Evolutionary conservation across 2,888 invertebrate species (phyloP).

Genomic region (Parnassius orleans): DNA sequence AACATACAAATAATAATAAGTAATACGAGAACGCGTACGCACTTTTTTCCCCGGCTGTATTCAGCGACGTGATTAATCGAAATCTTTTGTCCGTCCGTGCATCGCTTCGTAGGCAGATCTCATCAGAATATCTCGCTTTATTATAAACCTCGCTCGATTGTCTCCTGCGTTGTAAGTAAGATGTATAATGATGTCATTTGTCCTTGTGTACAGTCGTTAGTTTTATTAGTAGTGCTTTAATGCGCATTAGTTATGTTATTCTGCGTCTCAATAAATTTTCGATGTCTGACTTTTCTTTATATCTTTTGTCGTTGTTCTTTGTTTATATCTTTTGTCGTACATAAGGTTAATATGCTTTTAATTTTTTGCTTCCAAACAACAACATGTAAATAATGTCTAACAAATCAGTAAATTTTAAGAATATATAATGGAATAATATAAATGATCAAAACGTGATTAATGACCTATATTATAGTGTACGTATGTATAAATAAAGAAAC

Average conservation of each 20-base stretch:
- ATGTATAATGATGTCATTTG: conserved; percentile 16
- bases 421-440: too few relatives aligned
- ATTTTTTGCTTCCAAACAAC: neutral
- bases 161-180: conserved; percentile 18
- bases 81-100: conserved; percentile 28
- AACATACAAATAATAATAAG: neutral
- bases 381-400: too few relatives aligned
- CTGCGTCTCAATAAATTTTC: neutral
- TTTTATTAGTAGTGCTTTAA: conserved; percentile 13
- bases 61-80: conserved; percentile 27
- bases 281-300: too few relatives aligned
- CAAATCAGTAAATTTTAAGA: too few relatives aligned
- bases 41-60: conserved; percentile 8
- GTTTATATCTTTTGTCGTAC: too few relatives aligned
- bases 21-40: conserved; percentile 2
- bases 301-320: too few relatives aligned
- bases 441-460: too few relatives aligned
- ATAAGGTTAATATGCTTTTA: neutral
- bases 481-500: too few relatives aligned
- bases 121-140: conserved; percentile 24
- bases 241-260: conserved; percentile 2
- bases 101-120: conserved; percentile 24
- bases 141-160: conserved; percentile 19
- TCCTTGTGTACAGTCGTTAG: conserved; percentile 16
- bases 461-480: too few relatives aligned